These are phyloP conservation scores for Tachina fera DNA, from an alignment of 2,888 invertebrate genomes.

Conservation along the genomic window DNA sequence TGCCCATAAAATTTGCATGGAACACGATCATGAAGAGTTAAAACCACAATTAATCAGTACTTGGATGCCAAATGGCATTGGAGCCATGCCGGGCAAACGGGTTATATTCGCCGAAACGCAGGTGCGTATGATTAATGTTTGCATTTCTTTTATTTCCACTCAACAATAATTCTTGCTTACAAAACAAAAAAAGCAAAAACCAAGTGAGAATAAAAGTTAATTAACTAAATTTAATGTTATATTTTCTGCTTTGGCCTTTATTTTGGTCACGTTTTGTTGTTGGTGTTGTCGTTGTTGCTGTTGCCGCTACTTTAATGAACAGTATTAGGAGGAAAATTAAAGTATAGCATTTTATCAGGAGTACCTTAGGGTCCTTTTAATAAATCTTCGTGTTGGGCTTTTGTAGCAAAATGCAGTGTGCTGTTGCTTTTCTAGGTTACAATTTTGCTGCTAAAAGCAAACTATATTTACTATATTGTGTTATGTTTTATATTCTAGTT, in stretches of 20 bases:
- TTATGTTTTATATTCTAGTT: constrained; percentile 46
- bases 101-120: constrained; percentile 96
- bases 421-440: constrained; percentile 1
- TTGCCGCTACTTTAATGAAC: constrained; percentile 25
- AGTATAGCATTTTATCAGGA: constrained; percentile 38
- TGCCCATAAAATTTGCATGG: constrained; percentile 86
- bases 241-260: constrained; percentile 20
- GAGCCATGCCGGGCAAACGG: constrained; percentile 91
- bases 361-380: constrained; percentile 65
- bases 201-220: constrained; percentile 30
- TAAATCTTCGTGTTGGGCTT: constrained; percentile 63
- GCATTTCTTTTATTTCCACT: background rate
- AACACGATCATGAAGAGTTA: constrained; percentile 93
- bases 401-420: constrained; percentile 7
- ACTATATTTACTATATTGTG: constrained; percentile 6
- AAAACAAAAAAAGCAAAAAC: background rate
- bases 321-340: constrained; percentile 14
- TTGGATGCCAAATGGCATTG: constrained; percentile 95
- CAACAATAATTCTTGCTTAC: background rate
- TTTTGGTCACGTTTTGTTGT: constrained; percentile 59
- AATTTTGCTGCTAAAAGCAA: constrained; percentile 34
- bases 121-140: constrained; percentile 83
- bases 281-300: background rate
- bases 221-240: constrained; percentile 40
- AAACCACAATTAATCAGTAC: constrained; percentile 94